Conservation (phyloP, 2,797 vertebrate genomes). For the Margarornis squamiger region DNA sequence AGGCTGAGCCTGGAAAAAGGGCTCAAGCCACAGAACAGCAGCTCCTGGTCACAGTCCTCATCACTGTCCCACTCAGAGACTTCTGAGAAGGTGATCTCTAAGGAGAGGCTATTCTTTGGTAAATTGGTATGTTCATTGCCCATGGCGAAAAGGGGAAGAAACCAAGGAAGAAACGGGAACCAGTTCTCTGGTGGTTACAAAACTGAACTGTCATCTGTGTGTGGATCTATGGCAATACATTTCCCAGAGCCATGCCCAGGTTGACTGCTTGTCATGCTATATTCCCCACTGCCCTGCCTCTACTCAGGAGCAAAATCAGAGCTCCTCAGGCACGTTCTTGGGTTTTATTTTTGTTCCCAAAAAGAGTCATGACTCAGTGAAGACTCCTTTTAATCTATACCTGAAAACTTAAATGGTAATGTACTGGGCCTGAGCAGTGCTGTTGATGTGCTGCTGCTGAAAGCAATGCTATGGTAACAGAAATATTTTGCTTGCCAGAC, state of each 20-base stretch:
- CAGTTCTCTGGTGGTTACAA: neutral
- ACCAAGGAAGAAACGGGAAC: neutral
- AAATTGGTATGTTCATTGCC: neutral
- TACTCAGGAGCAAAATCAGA: neutral
- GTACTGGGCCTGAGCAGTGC: neutral
- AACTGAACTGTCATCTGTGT: neutral
- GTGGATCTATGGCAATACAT: neutral
- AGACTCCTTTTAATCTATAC: neutral
- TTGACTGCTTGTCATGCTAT: rapidly evolving
- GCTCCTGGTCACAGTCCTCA: neutral
- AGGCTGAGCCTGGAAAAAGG: neutral
- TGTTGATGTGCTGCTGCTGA: constrained; percentile 38
- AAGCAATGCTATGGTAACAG: constrained; percentile 18
- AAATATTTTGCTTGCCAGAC: constrained; percentile 12
- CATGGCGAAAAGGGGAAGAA: neutral
- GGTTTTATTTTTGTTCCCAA: neutral
- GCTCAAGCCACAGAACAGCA: neutral
- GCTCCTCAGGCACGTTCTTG: neutral
- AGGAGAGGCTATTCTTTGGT: neutral
- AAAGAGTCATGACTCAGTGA: neutral
- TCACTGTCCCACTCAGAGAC: neutral
- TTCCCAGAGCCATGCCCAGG: neutral
- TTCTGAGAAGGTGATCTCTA: neutral
- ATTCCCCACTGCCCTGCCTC: neutral
- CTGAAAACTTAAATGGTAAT: neutral